Percentiles rank a stretch among this genome's conserved stretches.
phyloP scores from a whole-genome alignment of 2,888 invertebrate species.

The Cataglyphis rosenhaueri region DNA sequence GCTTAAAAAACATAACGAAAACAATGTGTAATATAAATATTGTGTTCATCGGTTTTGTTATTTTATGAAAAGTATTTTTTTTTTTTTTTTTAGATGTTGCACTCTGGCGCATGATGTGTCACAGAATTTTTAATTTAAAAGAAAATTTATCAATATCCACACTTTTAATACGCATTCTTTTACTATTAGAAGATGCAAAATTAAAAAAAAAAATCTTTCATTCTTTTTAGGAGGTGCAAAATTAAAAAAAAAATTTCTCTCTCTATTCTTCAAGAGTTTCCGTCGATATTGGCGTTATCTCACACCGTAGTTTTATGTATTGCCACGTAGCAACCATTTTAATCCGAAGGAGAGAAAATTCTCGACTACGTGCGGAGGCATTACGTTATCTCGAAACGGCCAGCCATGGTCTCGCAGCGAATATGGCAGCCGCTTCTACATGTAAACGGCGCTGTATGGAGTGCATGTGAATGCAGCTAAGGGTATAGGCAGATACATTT shows the following conservation, averaged over 20 bases:
- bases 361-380: constrained; percentile 32
- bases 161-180: not conserved
- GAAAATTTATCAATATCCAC: not conserved
- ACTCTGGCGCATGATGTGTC: not conserved
- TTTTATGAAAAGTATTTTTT: not conserved
- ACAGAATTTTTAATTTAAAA: not conserved
- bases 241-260: not conserved
- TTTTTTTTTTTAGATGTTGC: not conserved
- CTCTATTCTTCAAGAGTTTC: not conserved
- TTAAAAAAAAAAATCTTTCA: not conserved
- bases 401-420: constrained; percentile 13
- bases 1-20: not conserved
- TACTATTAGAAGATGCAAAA: not conserved
- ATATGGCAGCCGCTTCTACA: not conserved
- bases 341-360: constrained; percentile 41
- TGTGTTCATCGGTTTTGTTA: not conserved
- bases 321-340: constrained; percentile 9
- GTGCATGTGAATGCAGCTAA: constrained; percentile 34
- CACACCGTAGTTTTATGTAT: not conserved
- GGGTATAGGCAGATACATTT: constrained; percentile 22
- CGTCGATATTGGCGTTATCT: constrained; percentile 10
- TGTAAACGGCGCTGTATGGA: not conserved
- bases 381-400: constrained; percentile 44
- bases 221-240: not conserved
- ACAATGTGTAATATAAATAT: not conserved